Evolutionary conservation across 2,113 vertebrate genomes (phyloP), one percentile per base, ranked within the genome.

Genomic region (Heliornis fulica): DNA sequence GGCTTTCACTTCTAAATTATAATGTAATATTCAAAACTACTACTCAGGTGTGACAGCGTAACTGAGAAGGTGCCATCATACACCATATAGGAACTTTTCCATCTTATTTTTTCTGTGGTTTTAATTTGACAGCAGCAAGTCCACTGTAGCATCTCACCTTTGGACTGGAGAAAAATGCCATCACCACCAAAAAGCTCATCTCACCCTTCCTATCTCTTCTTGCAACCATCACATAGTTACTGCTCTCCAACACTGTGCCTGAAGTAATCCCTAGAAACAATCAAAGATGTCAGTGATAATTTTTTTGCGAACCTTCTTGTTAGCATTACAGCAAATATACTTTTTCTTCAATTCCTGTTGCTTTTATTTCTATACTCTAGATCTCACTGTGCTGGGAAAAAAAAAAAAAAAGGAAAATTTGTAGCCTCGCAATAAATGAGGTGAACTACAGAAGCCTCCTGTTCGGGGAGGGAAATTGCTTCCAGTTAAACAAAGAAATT

Each of bases 401-500:
- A 57, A 91, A 92, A 63, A 90, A 68, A 94, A 14, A 69, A 92
- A 92, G 61, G 4, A 89, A 82, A 92, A 96, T 83, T 32, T 91
- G 50, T 93, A 94, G 93, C 86, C 34, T 94, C 4, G 2, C 94
- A 94, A 89, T 89, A 97, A 97, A 97, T 95, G 96, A 96, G 92
- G 83, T 83, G 79, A 97, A 90, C 86, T 86, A 96, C 90, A 94
- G 94, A 94, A 95, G 83, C 78, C 61, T 82, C 90, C 78, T 83
- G 65, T 91, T 97, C 78, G 34, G 87, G 71, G 79, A 97, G 81
- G 90, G 93, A 95, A 96, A 98, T 95, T 1, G 88, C 97, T 98
- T 81, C 87, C 97, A 97, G 96, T 98, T 98, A 98, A 98, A 98
- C 97, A 98, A 98, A 98, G 98, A 97, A 96, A 97, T 98, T 97